Conservation (phyloP, 2,888 invertebrate species). For the Apamea monoglypha region DNA sequence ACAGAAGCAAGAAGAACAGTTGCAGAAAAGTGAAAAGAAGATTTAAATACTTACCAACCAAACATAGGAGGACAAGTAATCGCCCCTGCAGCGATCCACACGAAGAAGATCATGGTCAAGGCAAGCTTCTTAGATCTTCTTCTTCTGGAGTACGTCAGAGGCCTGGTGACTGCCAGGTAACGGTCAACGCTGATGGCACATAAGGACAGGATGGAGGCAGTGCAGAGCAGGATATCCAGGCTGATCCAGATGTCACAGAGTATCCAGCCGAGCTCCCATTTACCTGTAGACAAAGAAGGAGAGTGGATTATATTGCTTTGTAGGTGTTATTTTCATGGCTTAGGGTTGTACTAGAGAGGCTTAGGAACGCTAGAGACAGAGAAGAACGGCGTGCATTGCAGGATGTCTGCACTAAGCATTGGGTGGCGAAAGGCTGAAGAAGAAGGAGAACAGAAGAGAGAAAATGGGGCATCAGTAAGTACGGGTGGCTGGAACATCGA, state of each 20-base stretch:
- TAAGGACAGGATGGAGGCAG: slow-evolving; percentile 97
- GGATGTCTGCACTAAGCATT: too few species aligned
- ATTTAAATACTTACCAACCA: slow-evolving; percentile 93
- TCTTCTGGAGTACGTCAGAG: slow-evolving; percentile 97
- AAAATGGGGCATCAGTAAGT: background rate
- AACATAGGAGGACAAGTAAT: slow-evolving; percentile 98
- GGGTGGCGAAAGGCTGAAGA: too few species aligned
- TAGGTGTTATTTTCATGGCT: background rate
- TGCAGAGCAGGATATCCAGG: slow-evolving; percentile 97
- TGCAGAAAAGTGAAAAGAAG: background rate
- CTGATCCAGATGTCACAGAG: slow-evolving; percentile 98
- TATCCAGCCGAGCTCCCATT: slow-evolving; percentile 97
- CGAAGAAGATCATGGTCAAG: slow-evolving; percentile 95
- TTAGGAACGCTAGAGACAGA: too few species aligned
- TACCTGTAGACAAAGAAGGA: slow-evolving; percentile 85
- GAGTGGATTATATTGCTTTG: background rate
- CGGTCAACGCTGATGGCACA: slow-evolving; percentile 97
- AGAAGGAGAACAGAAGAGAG: too few species aligned
- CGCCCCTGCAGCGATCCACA: slow-evolving; percentile 97
- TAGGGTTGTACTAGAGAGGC: background rate
- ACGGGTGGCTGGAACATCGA: too few species aligned
- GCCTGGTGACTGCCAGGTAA: slow-evolving; percentile 98
- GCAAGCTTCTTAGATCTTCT: slow-evolving; percentile 96
- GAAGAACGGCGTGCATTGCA: too few species aligned
- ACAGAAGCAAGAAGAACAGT: too few species aligned